Evolutionary conservation across 2,888 invertebrate genomes (phyloP).

Genomic region (Cantharis lateralis): DNA sequence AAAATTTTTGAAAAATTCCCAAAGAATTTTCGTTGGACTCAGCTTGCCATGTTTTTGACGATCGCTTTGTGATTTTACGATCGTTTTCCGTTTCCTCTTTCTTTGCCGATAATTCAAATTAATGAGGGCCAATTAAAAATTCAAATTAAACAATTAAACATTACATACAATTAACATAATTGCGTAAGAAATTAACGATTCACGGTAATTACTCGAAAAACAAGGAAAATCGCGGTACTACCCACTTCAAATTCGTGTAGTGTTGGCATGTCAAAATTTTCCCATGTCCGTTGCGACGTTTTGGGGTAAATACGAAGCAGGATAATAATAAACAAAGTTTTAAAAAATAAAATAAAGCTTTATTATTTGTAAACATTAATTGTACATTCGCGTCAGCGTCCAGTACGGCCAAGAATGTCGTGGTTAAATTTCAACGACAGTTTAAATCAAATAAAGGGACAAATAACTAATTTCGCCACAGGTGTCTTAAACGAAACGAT

Average conservation of each 20-base stretch:
- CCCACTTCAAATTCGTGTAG: background rate
- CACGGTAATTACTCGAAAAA: background rate
- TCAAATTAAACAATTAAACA: background rate
- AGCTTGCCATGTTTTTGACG: background rate
- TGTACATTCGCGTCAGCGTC: background rate
- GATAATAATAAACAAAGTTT: background rate
- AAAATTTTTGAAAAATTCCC: background rate
- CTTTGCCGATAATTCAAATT: background rate
- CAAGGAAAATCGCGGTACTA: background rate
- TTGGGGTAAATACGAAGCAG: background rate
- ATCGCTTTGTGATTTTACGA: background rate
- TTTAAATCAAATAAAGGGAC: slow-evolving; percentile 78
- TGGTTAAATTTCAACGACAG: slow-evolving; percentile 72
- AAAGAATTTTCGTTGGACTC: background rate
- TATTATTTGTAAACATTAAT: background rate
- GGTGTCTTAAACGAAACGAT: slow-evolving; percentile 82
- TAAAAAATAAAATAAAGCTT: background rate
- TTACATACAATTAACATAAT: background rate
- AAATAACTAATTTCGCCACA: slow-evolving; percentile 85
- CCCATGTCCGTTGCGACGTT: background rate
- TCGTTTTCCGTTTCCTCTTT: background rate
- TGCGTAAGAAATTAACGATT: background rate
- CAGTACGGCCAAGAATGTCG: slow-evolving; percentile 60
- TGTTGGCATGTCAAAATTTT: slow-evolving; percentile 16
- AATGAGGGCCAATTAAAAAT: background rate